phyloP scores from a whole-genome alignment of 2,797 vertebrate species.

The Dallia pectoralis region DNA sequence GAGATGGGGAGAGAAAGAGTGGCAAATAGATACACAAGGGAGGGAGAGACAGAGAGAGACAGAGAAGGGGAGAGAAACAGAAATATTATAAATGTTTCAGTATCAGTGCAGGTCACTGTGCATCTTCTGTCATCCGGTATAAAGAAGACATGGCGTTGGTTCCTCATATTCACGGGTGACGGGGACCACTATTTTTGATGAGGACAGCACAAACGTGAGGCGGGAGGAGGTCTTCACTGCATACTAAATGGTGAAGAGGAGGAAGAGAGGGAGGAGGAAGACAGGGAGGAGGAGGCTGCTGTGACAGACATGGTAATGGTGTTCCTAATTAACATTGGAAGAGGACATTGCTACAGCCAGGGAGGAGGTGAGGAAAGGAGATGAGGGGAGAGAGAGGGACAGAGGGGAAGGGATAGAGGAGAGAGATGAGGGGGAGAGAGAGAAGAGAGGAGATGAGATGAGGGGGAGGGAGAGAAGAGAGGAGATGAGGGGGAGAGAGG shows the following conservation, averaged over 20 bases:
- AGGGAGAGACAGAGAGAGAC: slow-evolving; percentile 14
- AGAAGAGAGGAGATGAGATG: neutral
- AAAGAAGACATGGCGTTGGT: slow-evolving; percentile 39
- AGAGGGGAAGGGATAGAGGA: neutral
- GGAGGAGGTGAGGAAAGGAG: neutral
- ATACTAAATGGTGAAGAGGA: slow-evolving; percentile 45
- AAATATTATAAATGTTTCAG: neutral
- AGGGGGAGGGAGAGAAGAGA: neutral
- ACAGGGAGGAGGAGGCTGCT: slow-evolving; percentile 8
- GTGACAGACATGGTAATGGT: slow-evolving; percentile 58
- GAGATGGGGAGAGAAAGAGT: neutral
- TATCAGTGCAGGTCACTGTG: slow-evolving; percentile 37
- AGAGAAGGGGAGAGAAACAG: too few species aligned
- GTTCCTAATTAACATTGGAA: slow-evolving; percentile 61
- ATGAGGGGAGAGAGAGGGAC: neutral
- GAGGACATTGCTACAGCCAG: slow-evolving; percentile 46
- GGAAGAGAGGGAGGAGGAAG: slow-evolving; percentile 11
- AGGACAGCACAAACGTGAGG: slow-evolving; percentile 55
- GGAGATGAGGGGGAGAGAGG: neutral
- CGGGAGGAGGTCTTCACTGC: slow-evolving; percentile 33
- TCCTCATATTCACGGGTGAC: slow-evolving; percentile 53
- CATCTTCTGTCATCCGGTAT: slow-evolving; percentile 49
- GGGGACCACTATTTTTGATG: slow-evolving; percentile 59
- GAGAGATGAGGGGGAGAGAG: neutral
- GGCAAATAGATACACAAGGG: slow-evolving; percentile 2